Base-by-base conservation (phyloP, 2,113 vertebrate genomes). In the Cebidichthys violaceus region DNA sequence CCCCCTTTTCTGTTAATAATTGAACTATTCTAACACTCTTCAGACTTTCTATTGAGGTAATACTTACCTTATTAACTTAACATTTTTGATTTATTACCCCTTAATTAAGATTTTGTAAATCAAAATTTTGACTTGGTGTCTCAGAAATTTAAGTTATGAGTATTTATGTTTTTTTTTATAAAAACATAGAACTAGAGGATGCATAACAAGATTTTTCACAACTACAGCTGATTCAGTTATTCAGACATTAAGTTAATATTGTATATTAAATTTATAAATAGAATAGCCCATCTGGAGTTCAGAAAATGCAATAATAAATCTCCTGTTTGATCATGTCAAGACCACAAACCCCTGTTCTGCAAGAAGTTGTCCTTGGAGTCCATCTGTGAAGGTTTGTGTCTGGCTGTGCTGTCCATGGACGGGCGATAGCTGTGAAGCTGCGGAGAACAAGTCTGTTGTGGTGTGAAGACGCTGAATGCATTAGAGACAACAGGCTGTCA, bases 401-500 rank as follows among this genome's bases (percentile, higher is more conserved):
- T 71, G 69, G 7, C 39, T 87, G 86, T 52, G 14, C 55, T 20
- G 65, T 70, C 80, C 35, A 77, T 52, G 87, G 81, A 86, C 81
- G 55, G 77, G 50, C 72, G 4, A 54, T 27, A 84, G 76, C 75
- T 88, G 89, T 69, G 85, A 90, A 78, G 52, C 45, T 70, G 61
- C 60, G 43, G 52, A 86, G 88, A 88, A 90, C 91, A 92, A 87
- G 79, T 92, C 89, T 93, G 90, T 85, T 43, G 14, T 62, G 79
- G 89, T 92, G 92, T 85, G 86, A 92, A 87, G 33, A 72, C 82
- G 37, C 57, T 68, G 88, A 89, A 88, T 89, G 54, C 29, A 85
- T 91, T 79, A 85, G 47, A 89, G 65, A 72, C 80, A 67, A n/a
- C 86, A 73, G 39, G 65, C 67, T 86, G 79, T 85, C 80, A 69